Base-by-base conservation (phyloP, 2,888 invertebrate genomes). In the Bellardia bayeri region DNA sequence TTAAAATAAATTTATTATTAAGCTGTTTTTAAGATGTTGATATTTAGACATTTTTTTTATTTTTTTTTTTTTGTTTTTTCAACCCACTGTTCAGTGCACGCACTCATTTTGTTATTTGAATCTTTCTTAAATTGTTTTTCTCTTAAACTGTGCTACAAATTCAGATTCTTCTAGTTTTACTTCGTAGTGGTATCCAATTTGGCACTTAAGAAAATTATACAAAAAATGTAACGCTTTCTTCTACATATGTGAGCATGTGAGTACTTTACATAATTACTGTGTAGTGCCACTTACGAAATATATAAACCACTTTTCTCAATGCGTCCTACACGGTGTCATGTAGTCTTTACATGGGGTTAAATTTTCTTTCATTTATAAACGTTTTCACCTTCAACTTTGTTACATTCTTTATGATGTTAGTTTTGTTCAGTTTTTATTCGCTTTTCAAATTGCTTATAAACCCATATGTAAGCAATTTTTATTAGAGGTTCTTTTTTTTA, bases 201-300 rank as follows among this genome's bases (percentile, higher is more conserved):
- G 33, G 8, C 40, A 56, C 49, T 49, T 68, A 54, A 40, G 40
- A 40, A 78, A 78, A 66, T 56, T 40, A 42, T 42, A 42, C 37
- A 66, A 78, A 14, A 76, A 54, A 14, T 54, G 40, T 54, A 42
- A 66, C 74, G 58, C 58, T 58, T 74, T 40, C 56, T 58, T 45
- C 3, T 58, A 1, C 23, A 23, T 23, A 61, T 45, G 45, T 45
- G 58, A 63, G 49, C 49, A 75, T 49, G 45, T n/a, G 61, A 82
- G 76, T 82, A 76, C 82, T 82, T 82, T 84, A 68, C 74, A 79
- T 84, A 84, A 84, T 84, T 84, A 84, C 78, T 79, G 84, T 79
- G 72, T 79, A 84, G 84, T 68, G 56, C 58, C 72, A 84, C 84
- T 72, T 68, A 79, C 68, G 37, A 75, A 16, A 79, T 66, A 72